Base-by-base conservation (phyloP, 2,888 invertebrate genomes). In the Malthinus flaveolus region DNA sequence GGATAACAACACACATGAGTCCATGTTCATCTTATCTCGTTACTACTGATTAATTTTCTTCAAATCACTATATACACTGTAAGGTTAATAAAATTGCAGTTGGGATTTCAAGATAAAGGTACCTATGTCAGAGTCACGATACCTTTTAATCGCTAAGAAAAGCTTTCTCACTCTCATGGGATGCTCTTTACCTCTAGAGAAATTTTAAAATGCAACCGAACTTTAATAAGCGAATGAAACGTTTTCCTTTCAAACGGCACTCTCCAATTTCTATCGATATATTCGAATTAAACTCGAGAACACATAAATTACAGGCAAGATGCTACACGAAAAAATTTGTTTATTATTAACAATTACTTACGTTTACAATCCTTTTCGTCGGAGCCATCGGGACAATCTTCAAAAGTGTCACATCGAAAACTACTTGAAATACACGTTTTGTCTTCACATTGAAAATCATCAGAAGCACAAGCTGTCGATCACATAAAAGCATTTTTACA, bases 391-490 rank as follows among this genome's bases (percentile, higher is more conserved):
- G 65, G 66, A 75, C 87, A 87, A 73, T 88, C 85, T 39, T 68
- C 68, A 35, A 73, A 77, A 31, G 75, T 68, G 67, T 85, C 79
- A 68, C 85, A 85, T 42, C 74, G 74, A 39, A 75, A 74, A 32
- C 69, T 68, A 15, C 64, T 66, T 23, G 76, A 71, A 62, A 84
- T 79, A 70, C 91, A 92, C 54, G 70, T 60, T 13, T 59, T 62
- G 36, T 74, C 74, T 46, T 67, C 71, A 64, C 78, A 80, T 71
- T 84, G 84, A 81, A 87, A 91, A 72, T 90, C 82, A 68, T 85
- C 82, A 1, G 76, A 65, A 9, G 76, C 74, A 75, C 93, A 93
- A 45, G 49, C 55, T 61, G 49, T 51, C 23, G 68, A 66, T 37
- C 32, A 55, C 56, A 56, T 31, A 51, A 56, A 56, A 56, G 56